A percentile compares a stretch with the other conserved stretches of the same genome.
These are phyloP conservation scores for Pachyrhynchus sulphureomaculatus DNA, from an alignment of 1,140 invertebrate species.

Conservation along the genomic window DNA sequence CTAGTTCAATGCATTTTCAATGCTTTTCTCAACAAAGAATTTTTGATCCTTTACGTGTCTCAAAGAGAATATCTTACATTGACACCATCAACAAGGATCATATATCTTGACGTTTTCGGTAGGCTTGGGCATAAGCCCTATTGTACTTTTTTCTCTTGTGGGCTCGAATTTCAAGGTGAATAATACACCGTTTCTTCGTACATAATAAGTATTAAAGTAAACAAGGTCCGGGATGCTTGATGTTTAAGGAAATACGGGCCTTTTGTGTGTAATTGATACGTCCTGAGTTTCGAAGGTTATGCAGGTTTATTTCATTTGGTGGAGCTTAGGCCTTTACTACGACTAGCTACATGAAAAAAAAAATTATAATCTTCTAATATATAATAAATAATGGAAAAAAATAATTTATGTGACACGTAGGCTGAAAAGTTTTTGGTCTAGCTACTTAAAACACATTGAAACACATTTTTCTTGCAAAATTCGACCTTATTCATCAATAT, in stretches of 20 bases:
- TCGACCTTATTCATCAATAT: no score
- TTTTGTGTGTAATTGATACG: slow-evolving; percentile 4
- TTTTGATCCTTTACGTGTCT: neutral
- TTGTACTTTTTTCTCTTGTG: neutral
- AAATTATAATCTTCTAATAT: no score
- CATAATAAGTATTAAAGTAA: neutral
- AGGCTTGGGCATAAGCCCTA: neutral
- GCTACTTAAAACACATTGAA: no score
- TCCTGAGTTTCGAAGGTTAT: neutral
- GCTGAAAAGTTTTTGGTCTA: no score
- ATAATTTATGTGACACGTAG: no score
- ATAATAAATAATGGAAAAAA: no score
- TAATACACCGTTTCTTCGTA: neutral
- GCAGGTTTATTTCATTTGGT: neutral
- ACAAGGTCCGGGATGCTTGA: neutral
- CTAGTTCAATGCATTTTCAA: no score
- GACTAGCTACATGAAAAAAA: no score
- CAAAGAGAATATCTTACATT: neutral
- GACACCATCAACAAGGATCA: slow-evolving; percentile 1
- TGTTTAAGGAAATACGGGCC: neutral
- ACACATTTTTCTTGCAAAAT: no score
- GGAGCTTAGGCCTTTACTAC: neutral
- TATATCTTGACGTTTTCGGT: slow-evolving; percentile 8
- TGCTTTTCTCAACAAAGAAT: no score
- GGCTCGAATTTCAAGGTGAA: slow-evolving; percentile 2